Base-by-base conservation (phyloP, 2,113 vertebrate species). In the Pleuronectes platessa region DNA sequence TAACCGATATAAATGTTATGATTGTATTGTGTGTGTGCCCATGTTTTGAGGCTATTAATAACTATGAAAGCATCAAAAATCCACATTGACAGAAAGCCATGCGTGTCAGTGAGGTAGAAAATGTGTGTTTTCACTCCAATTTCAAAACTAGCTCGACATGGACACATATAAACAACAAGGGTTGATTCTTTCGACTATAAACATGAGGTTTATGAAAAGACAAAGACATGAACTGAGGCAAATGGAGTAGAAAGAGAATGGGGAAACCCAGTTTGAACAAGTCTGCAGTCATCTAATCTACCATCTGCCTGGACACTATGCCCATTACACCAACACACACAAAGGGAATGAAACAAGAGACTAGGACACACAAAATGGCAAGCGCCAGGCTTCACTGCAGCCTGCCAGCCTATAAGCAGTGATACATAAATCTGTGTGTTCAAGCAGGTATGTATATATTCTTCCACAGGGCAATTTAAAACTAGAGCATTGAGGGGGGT, bases 241-340 rank as follows among this genome's bases (percentile, higher is more conserved):
- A 40, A 80, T 47, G 4, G 11, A 76, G 62, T 37, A 79, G 53
- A 61, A 62, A 53, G 66, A 56, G 61, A 73, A 61, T 23, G 20
- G 53, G 53, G 71, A 49, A 79, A 77, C 51, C 49, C 37, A 26
- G 58, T 72, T 65, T 85, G 71, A 71, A 87, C 65, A 68, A 65
- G 79, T 71, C 76, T 88, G 76, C 71, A 59, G 58, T 78, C 82
- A 76, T 87, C 81, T 88, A 86, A 92, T 88, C 82, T 83, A 71
- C 92, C 93, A 93, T 93, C 90, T 94, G 92, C 75, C 85, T 71
- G 74, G 49, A 51, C 49, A 20, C 49, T 47, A 47, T 47, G 45
- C 45, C 12, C 45, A 47, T 17, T 1, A 72, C 20, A 54, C 58
- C n/a, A 12, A 78, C 26, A 74, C 54, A 83, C 63, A 73, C 56